Base-by-base conservation (phyloP, 2,113 vertebrate species). In the Gasterosteus nipponicus region DNA sequence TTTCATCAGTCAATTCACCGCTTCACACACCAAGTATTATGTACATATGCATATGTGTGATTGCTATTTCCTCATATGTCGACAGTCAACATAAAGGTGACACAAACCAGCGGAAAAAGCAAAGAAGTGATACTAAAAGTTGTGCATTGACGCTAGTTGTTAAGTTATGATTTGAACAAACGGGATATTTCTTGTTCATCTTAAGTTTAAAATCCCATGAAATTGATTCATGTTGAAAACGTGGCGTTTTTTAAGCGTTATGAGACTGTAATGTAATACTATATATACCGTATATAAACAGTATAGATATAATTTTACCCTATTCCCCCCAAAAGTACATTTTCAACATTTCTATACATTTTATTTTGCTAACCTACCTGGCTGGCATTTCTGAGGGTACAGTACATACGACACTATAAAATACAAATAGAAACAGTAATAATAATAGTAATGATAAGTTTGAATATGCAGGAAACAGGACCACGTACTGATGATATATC, bases 391-490 rank as follows among this genome's bases (percentile, higher is more conserved):
- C 41, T 60, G 41, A 10, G 22, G 22, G 22, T 26, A 26, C 6
- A 7, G 35, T 38, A 38, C 7, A 35, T 35, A 33, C 33, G 1
- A 35, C 3, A 35, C 3, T 35, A 35, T 47, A 41, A 31, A 31
- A 22, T 41, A 31, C 2, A 31, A 31, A 49, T 18, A 56, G 5
- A 54, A 66, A 31, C 3, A 56, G 0, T n/a, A 39, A 33, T 31
- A 14, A 19, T 39, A 42, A 31, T 3, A 31, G 54, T 16, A 18
- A 16, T 3, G 35, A n/a, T 14, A 10, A 35, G 29, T 44, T 39
- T 26, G 3, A 14, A 31, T 70, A 81, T 56, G 16, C 26, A 49
- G 10, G 31, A 82, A 78, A 70, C 26, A 69, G 0, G 29, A 80
- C 62, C 75, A 46, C 7, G 5, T 1, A 69, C 61, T 49, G 29